Evolutionary conservation across 2,888 invertebrate species (phyloP), one percentile per base, ranked within the genome.

Genomic region (Yponomeuta evonymella): DNA sequence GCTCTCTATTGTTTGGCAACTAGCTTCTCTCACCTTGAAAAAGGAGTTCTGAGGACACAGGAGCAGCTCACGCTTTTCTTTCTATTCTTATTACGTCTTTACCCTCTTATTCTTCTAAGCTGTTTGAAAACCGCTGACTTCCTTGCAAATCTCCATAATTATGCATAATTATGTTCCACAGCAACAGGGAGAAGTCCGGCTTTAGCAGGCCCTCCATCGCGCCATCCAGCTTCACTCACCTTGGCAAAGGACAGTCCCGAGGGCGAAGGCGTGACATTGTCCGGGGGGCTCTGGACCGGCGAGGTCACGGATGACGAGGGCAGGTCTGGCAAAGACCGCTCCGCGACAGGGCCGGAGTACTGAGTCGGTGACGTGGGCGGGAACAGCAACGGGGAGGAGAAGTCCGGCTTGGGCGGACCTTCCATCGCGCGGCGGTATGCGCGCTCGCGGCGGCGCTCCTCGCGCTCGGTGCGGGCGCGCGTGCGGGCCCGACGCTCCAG

Each of bases 381-480:
- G 77, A 92, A 91, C 70, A 89, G 77, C 15, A 83, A 73, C 63
- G 86, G 85, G 0, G 89, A 90, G 23, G 95, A 94, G 71, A 97
- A 93, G 77, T 95, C 94, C 82, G 77, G 93, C 81, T 71, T 94
- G 83, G 83, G 94, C 87, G 90, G 94, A 89, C 78, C 97, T 95
- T 94, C 96, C 93, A 82, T 93, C 88, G 79, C 94, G 92, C 85
- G 96, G 93, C 86, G 94, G 73, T 95, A 95, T n/a, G 95, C 94
- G 74, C 95, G 95, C 81, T 97, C 97, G 3, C 96, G 94, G 51
- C 95, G 95, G 36, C 94, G 94, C 81, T 98, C 98, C 23, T 97
- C 96, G 11, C 95, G 94, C 65, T 95, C 95, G 36, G 94, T 93
- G 9, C 95, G 95, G 67, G 95, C 94, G 6, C 98, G 94, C 15